Evolutionary conservation across 30 jellyfish, hydroid and myxozoan genomes (phyloP).

Genomic region (Hydractinia echinata): DNA sequence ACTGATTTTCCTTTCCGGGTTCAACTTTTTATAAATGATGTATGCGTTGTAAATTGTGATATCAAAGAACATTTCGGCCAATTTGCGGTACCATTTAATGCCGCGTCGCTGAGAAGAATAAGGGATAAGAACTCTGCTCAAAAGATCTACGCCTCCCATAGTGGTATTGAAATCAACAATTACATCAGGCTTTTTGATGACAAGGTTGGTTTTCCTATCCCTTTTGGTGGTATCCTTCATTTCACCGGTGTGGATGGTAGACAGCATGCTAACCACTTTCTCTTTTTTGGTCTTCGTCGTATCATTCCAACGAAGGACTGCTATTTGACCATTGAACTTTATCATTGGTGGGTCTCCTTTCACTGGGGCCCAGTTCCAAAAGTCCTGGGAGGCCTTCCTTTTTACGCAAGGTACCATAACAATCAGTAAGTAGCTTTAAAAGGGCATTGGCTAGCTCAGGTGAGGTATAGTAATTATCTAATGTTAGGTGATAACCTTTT

Average conservation of each 20-base stretch:
- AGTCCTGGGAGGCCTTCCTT: no score
- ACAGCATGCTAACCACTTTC: constrained; percentile 27
- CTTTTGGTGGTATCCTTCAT: constrained; percentile 1
- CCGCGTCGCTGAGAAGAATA: constrained; percentile 22
- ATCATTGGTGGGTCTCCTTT: constrained; percentile 4
- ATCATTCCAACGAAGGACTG: constrained; percentile 28
- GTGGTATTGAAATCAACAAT: constrained; percentile 20
- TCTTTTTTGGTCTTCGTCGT: constrained; percentile 10
- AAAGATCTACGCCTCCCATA: constrained; percentile 30
- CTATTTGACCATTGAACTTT: constrained; percentile 1
- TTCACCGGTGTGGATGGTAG: constrained; percentile 16
- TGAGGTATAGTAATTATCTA: constrained; percentile 20
- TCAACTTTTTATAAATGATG: constrained; percentile 14
- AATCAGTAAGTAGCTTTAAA: constrained; percentile 5
- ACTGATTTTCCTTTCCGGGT: no score
- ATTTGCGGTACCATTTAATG: constrained; percentile 14
- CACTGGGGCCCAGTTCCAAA: constrained; percentile 12
- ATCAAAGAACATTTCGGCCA: constrained; percentile 29
- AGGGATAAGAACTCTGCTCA: constrained; percentile 27
- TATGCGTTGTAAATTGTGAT: constrained; percentile 18
- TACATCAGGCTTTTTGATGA: constrained; percentile 6
- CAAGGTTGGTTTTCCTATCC: neutral
- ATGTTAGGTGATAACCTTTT: constrained; percentile 12
- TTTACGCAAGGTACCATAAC: constrained; percentile 26
- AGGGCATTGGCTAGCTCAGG: constrained; percentile 15